phyloP scores from a whole-genome alignment of 1,140 invertebrate species.

The Macrostomum lignano region DNA sequence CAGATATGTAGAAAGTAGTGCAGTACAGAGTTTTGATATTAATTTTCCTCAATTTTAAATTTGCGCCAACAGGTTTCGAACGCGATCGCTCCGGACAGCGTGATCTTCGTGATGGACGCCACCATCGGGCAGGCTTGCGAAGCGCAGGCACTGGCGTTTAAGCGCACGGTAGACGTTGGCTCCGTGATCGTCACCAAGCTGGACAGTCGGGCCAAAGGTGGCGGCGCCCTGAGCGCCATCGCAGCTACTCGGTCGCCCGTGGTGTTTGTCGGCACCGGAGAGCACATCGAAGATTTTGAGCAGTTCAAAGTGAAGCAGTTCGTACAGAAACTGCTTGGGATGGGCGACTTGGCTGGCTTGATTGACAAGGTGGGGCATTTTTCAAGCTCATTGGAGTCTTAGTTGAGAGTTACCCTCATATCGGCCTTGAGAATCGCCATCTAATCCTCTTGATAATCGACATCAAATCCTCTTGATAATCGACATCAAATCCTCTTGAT shows the following conservation, averaged over 20 bases:
- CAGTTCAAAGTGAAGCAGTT: conserved; percentile 97
- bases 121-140: conserved; percentile 98
- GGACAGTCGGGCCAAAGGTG: conserved; percentile 96
- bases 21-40: too few species aligned
- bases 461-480: too few species aligned
- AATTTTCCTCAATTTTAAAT: too few species aligned
- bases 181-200: conserved; percentile 97
- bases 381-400: too few species aligned
- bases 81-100: conserved; percentile 52
- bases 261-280: conserved; percentile 95
- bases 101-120: conserved; percentile 99
- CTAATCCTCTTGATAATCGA: too few species aligned
- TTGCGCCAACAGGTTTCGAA: too few species aligned
- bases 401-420: too few species aligned
- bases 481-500: too few species aligned
- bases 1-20: too few species aligned
- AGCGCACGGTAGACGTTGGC: conserved; percentile 91
- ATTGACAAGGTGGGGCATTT: conserved; percentile 77
- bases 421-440: too few species aligned
- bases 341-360: conserved; percentile 98
- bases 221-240: conserved; percentile 85
- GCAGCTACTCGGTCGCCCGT: conserved; percentile 95
- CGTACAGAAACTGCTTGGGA: conserved; percentile 86
- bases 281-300: conserved; percentile 97
- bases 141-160: conserved; percentile 65